phyloP scores from a whole-genome alignment of 2,797 vertebrate genomes.

The Gouania willdenowi region DNA sequence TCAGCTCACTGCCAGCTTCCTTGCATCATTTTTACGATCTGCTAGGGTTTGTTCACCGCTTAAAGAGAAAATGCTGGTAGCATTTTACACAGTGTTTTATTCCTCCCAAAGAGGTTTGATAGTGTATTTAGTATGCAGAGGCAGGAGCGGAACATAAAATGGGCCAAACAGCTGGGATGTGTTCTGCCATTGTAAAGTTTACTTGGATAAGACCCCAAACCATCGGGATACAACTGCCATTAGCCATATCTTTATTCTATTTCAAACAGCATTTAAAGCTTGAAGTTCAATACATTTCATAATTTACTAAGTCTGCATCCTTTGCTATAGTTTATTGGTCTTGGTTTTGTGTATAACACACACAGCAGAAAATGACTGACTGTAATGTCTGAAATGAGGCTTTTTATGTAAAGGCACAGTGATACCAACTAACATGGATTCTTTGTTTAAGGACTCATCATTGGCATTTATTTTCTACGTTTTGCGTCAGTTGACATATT shows the following conservation, averaged over 20 bases:
- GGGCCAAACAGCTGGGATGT: slow-evolving; percentile 12
- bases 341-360: no score
- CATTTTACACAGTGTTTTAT: slow-evolving; percentile 39
- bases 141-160: slow-evolving; percentile 41
- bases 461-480: no score
- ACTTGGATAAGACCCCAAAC: background rate
- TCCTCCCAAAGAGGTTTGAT: slow-evolving; percentile 34
- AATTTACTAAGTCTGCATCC: no score
- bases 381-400: no score
- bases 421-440: no score
- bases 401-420: no score
- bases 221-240: background rate
- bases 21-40: slow-evolving; percentile 51
- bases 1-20: slow-evolving; percentile 19
- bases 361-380: no score
- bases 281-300: no score
- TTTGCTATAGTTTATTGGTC: no score
- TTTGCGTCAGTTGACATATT: no score
- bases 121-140: slow-evolving; percentile 47
- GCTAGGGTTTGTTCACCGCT: slow-evolving; percentile 35
- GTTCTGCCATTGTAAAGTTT: background rate
- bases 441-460: no score
- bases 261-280: background rate
- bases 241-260: background rate
- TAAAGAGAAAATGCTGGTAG: slow-evolving; percentile 40